Conservation (phyloP, 2,797 vertebrate species). For the Perodicticus potto region DNA sequence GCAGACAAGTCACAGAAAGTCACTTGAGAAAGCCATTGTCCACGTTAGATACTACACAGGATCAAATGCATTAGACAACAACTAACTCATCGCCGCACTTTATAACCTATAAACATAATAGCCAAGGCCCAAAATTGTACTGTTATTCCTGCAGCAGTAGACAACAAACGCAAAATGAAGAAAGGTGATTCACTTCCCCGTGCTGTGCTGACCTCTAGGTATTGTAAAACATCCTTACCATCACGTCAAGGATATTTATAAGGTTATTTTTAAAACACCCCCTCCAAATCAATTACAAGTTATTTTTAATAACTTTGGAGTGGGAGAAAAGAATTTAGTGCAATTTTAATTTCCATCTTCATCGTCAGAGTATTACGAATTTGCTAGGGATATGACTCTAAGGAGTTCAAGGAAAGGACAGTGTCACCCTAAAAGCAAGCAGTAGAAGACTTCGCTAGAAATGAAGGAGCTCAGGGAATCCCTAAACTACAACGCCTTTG, state of each 20-base stretch:
- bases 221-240: constrained; percentile 31
- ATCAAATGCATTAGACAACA: constrained; percentile 23
- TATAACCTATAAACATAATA: not conserved
- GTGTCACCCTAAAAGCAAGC: not conserved
- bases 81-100: not conserved
- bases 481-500: not conserved
- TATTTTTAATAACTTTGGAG: not conserved
- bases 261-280: constrained; percentile 33
- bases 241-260: constrained; percentile 24
- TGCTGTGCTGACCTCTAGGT: not conserved
- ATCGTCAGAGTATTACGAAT: not conserved
- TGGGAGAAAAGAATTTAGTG: not conserved
- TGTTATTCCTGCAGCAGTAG: not conserved
- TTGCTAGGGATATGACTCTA: not conserved
- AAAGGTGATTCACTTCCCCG: not conserved
- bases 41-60: constrained; percentile 22
- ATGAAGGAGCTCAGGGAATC: not conserved
- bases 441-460: not conserved
- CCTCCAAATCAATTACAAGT: not conserved
- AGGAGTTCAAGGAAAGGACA: not conserved
- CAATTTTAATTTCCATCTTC: constrained; percentile 53
- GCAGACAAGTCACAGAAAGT: not conserved
- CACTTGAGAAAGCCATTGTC: not conserved
- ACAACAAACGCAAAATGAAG: constrained; percentile 21
- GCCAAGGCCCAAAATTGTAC: not conserved